Base-by-base conservation (phyloP, 2,797 vertebrate species). In the Phrynocephalus forsythii region DNA sequence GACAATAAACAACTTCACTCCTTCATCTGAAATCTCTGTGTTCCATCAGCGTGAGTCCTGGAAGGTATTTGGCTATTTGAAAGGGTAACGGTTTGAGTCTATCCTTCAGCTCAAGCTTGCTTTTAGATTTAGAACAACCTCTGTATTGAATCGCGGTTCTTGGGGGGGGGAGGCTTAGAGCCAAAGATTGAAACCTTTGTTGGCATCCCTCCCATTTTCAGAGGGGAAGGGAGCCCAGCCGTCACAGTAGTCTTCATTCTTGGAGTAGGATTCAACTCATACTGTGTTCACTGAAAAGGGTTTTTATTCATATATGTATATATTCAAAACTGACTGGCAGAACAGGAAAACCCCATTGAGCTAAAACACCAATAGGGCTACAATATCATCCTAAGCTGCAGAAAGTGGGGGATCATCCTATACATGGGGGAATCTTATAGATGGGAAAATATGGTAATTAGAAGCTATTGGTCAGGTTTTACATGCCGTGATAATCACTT, bases 141-240 rank as follows among this genome's bases (percentile, higher is more conserved):
- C 30, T 66, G 44, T 6, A 38, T 1, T 18, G 86, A 20, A 15
- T 2, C 0, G 0, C 9, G 18, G 28, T 79, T 63, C 50, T 0
- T 0, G 33, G 33, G 33, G 33, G 33, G 33, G 33, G 33, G 22
- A 5, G 56, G 15, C 75, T 66, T 38, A 1, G 22, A n/a, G 71
- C 67, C 79, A 72, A 84, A 84, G 89, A 0, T 11, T 15, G 44
- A 24, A 50, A 0, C 72, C 0, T 44, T 66, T 4, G 0, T 0
- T 33, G 79, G n/a, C 15, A 9, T 48, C n/a, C 63, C 7, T 63
- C 73, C 81, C 28, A 13, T 0, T 1, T 0, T 0, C n/a, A 67
- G n/a, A 1, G n/a, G 8, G 10, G 83, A 67, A 80, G 6, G 0
- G 0, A 68, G 26, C 0, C 52, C 1, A 6, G 48, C 52, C 80